Conservation (phyloP, 2,888 invertebrate species). For the Hybos culiciformis region DNA sequence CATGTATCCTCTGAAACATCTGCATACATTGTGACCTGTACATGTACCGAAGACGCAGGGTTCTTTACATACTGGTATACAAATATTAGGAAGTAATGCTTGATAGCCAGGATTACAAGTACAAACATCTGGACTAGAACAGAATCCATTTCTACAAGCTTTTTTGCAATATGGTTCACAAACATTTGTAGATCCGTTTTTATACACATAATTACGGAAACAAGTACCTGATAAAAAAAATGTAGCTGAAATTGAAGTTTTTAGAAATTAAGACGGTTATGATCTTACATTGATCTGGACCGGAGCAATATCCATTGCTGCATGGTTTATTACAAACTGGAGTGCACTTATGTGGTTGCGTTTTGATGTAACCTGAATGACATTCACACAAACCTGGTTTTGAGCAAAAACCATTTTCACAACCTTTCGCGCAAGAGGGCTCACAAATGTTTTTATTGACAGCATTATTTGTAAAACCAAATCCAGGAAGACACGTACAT, state of each 20-base stretch:
- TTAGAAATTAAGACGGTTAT: too few species aligned
- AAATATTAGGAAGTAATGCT: conserved; percentile 16
- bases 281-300: conserved; percentile 32
- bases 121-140: conserved; percentile 33
- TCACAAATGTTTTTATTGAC: conserved; percentile 26
- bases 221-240: neutral
- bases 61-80: conserved; percentile 24
- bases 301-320: conserved; percentile 31
- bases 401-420: conserved; percentile 34
- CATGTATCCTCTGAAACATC: conserved; percentile 34
- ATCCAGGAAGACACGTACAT: conserved; percentile 28
- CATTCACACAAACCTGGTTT: conserved; percentile 29
- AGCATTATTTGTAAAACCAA: conserved; percentile 22
- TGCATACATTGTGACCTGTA: conserved; percentile 34
- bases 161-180: conserved; percentile 27
- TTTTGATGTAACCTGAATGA: conserved; percentile 23
- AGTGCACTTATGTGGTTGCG: conserved; percentile 23
- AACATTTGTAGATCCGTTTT: conserved; percentile 19
- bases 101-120: conserved; percentile 23
- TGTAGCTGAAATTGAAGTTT: neutral
- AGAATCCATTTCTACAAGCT: conserved; percentile 32
- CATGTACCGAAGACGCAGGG: conserved; percentile 28
- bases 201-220: conserved; percentile 20
- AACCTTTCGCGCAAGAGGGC: conserved; percentile 27
- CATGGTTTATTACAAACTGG: conserved; percentile 23